These are phyloP conservation scores for Heloderma charlesbogerti DNA, from an alignment of 2,113 vertebrate genomes.

Conservation along the genomic window DNA sequence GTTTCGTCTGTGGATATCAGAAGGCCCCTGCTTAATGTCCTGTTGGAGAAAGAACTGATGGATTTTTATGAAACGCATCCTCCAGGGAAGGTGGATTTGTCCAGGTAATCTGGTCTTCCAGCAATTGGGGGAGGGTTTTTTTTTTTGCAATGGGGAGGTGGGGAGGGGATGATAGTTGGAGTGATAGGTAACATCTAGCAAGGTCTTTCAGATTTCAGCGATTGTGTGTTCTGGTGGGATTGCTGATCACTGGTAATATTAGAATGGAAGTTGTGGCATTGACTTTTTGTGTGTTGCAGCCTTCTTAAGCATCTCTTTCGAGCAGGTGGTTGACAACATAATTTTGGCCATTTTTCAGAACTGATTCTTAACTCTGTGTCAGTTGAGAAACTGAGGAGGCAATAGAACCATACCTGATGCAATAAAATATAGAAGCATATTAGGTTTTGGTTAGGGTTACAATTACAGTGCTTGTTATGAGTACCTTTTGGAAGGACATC, in stretches of 20 bases:
- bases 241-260: too few relatives aligned
- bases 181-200: not conserved
- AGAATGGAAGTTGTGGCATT: not conserved
- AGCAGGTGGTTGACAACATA: not conserved
- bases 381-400: not conserved
- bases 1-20: not conserved
- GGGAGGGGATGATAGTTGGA: too few relatives aligned
- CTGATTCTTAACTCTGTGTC: conserved; percentile 6
- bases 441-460: not conserved
- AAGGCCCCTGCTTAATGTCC: not conserved
- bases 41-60: conserved; percentile 24
- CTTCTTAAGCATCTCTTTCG: not conserved
- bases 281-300: not conserved
- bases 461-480: not conserved
- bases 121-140: not conserved
- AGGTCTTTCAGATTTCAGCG: not conserved
- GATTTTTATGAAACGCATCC: conserved; percentile 62
- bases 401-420: not conserved
- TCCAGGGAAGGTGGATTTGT: conserved; percentile 60
- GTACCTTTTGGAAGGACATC: not conserved
- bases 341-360: not conserved
- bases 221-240: not conserved
- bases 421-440: not conserved
- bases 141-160: not conserved
- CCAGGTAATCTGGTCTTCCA: conserved; percentile 52